Conservation (phyloP, 2,113 vertebrate species). For the Vicugna pacos region DNA sequence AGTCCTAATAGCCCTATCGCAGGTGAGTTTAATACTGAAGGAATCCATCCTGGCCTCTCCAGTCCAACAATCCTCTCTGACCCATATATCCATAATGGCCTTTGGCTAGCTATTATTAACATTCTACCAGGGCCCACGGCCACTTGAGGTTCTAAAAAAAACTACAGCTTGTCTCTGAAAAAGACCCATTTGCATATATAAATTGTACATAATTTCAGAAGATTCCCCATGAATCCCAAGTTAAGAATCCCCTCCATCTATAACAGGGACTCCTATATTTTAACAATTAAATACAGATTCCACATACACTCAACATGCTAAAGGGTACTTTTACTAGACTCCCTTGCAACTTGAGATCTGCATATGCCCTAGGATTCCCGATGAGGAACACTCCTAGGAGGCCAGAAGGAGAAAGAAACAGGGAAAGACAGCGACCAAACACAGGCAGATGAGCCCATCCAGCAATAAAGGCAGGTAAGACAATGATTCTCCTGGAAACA, state of each 20-base stretch:
- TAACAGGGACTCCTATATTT: not conserved
- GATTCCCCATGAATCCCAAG: not conserved
- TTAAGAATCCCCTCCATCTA: not conserved
- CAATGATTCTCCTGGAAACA: not conserved
- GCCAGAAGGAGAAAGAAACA: not conserved
- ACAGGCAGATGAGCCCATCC: not conserved
- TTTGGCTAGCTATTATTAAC: not conserved
- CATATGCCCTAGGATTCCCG: not conserved
- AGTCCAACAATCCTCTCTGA: not conserved
- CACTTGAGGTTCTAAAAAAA: not conserved
- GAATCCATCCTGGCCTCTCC: not conserved
- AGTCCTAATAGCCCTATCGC: not conserved
- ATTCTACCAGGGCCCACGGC: not conserved
- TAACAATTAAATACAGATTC: not conserved
- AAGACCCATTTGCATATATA: not conserved
- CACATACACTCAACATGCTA: not conserved
- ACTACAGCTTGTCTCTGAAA: not conserved
- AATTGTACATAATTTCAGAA: not conserved
- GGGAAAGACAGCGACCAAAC: not conserved
- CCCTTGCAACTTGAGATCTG: not conserved
- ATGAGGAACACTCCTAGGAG: not conserved
- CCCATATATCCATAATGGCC: not conserved
- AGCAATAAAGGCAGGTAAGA: not conserved
- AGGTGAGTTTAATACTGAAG: not conserved
- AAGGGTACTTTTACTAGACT: not conserved